Evolutionary conservation across 1,140 invertebrate species (phyloP), one percentile per base, ranked within the genome.

Genomic region (Drosophila nasuta): DNA sequence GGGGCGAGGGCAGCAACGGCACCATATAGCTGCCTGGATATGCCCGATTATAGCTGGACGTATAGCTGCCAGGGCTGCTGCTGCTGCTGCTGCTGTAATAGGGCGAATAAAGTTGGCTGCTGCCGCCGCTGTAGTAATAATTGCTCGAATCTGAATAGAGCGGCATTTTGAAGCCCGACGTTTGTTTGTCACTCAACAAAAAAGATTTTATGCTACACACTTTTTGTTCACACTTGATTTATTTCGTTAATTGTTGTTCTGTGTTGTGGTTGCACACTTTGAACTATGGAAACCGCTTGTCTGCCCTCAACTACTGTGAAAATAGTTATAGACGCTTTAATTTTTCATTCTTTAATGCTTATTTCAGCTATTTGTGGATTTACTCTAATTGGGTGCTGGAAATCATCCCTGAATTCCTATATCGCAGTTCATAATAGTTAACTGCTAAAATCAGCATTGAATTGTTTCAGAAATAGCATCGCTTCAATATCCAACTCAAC

Each of bases 21-120:
- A 92, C 81, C 70, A 91, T 77, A 45, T 92, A 92, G 57, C 82
- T 90, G 33, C 75, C 88, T 15, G 80, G 68, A 60, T 85, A 85
- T 3, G 80, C 58, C 2, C 88, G 88, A 76, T 82, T 92, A 17
- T 92, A 92, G 60, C 78, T 80, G 17, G 85, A 89, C 17, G 79
- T 91, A 15, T 92, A 92, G 41, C 76, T 70, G 38, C 63, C 59
- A 54, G 64, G 67, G 52, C 43, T 46, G 52, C 69, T 38, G 64
- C 57, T 94, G 45, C 35, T 33, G 41, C 76, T 70, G 52, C 69
- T 38, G 64, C 57, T 94, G 46, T 93, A 94, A 79, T 95, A 95
- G 51, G 93, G 94, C 6, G 93, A 82, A 28, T 93, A 92, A 15
- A 94, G 81, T 35, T 93, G 93, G n/a, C 92, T 91, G 75, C 94